Percentiles rank a stretch among this genome's conserved stretches.
phyloP scores from a whole-genome alignment of 2,113 vertebrate genomes.

The Geothlypis trichas region DNA sequence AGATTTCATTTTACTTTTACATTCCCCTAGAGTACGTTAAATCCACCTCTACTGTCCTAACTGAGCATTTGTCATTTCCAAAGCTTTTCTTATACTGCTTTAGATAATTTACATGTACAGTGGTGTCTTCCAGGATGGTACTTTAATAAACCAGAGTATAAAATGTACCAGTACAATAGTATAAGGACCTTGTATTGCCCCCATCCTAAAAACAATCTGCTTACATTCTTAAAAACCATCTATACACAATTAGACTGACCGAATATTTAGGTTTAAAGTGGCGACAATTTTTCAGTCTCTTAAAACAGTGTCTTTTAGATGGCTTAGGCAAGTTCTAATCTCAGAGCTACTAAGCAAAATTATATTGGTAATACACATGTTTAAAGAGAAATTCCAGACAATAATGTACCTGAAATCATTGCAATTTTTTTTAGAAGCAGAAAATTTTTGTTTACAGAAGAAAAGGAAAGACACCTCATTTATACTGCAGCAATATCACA shows the following conservation, averaged over 20 bases:
- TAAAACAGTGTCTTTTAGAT: background rate
- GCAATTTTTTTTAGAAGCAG: background rate
- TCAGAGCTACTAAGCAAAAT: background rate
- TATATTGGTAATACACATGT: accelerated
- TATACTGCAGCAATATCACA: background rate
- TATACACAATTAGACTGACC: background rate
- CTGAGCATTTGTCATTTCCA: background rate
- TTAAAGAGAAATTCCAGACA: background rate
- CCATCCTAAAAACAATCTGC: background rate
- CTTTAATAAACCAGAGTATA: background rate
- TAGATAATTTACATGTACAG: background rate
- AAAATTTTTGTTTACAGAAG: background rate
- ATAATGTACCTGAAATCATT: background rate
- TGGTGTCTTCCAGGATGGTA: background rate
- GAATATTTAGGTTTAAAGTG: background rate
- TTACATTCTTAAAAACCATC: background rate
- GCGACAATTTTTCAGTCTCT: background rate
- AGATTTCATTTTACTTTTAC: constrained; percentile 50
- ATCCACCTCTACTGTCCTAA: constrained; percentile 21
- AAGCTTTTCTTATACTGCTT: background rate
- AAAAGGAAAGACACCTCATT: background rate
- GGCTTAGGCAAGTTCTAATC: background rate
- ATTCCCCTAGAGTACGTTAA: constrained; percentile 43
- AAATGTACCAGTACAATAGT: background rate
- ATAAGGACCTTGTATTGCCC: background rate